Evolutionary conservation across 92 coral and sea anemone genomes (phyloP).

Genomic region (Palythoa grandis): DNA sequence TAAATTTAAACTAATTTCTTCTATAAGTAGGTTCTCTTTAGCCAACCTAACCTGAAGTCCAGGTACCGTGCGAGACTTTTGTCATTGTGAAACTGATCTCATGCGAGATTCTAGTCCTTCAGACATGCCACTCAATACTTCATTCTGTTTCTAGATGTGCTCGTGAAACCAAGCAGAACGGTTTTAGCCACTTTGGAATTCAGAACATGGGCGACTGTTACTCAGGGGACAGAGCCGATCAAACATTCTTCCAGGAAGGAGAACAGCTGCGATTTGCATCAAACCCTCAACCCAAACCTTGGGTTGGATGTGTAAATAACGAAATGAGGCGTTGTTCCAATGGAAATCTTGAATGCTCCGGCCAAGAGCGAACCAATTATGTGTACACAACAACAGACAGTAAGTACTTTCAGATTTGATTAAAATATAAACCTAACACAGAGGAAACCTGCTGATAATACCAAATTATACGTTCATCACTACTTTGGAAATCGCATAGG

Average conservation of each 20-base stretch:
- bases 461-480: neutral
- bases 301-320: slow-evolving; percentile 92
- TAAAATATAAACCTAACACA: neutral
- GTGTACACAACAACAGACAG: slow-evolving; percentile 84
- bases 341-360: slow-evolving; percentile 86
- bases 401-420: slow-evolving; percentile 38
- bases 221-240: slow-evolving; percentile 84
- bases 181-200: slow-evolving; percentile 82
- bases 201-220: slow-evolving; percentile 95
- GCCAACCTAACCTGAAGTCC: no score
- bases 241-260: slow-evolving; percentile 87
- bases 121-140: neutral
- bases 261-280: slow-evolving; percentile 84
- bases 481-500: no score
- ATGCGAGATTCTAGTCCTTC: neutral
- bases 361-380: slow-evolving; percentile 91
- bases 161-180: slow-evolving; percentile 80
- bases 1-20: no score
- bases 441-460: neutral
- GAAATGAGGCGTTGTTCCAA: slow-evolving; percentile 74
- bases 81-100: no score
- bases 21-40: no score
- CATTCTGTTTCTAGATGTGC: slow-evolving; percentile 74
- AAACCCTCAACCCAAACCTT: slow-evolving; percentile 84
- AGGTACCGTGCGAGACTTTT: no score